Evolutionary conservation across 2,797 vertebrate genomes (phyloP), one percentile per base, ranked within the genome.

Genomic region (Anomalospiza imberbis): DNA sequence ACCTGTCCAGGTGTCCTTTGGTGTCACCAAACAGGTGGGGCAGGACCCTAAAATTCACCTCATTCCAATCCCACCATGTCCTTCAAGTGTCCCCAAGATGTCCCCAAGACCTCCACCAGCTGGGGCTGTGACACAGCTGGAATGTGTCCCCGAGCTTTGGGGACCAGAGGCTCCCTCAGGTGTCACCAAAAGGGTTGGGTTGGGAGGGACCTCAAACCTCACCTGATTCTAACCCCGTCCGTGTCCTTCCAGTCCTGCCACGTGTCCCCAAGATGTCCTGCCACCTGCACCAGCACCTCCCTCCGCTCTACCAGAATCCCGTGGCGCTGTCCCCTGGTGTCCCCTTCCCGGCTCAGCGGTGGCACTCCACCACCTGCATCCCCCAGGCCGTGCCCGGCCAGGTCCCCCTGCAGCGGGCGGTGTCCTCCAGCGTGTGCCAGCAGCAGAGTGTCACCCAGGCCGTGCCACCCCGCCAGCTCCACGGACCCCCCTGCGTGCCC

Each of bases 91-190:
- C 55, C 72, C 55, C 45, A 40, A 20, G 29, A 7, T 40, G 57
- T 75, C 57, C 57, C 34, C 1, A 0, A 16, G 12, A 7, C 17
- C 34, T 28, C n/a, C 63, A 48, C 2, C 42, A n/a, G 32, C 5
- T 13, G 25, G 32, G 25, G 4, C 5, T 2, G 7, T 31, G 54
- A 17, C 54, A 47, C 29, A 11, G 29, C 14, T 14, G 47, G 47
- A 47, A 42, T 2, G 0, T 17, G 57, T 48, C 55, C 72, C 34
- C 3, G 3, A 13, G 13, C 5, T 42, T 3, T 50, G 55, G 55
- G 44, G 21, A 48, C n/a, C 47, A 5, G 38, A 36, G 32, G 19
- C 4, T 18, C 22, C 42, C 32, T 29, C 54, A 36, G 70, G 15
- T 47, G 54, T 13, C 53, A 29, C 51, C 25, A 1, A 3, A 10